Conservation (phyloP, 2,797 vertebrate species). For the Molossus molossus region DNA sequence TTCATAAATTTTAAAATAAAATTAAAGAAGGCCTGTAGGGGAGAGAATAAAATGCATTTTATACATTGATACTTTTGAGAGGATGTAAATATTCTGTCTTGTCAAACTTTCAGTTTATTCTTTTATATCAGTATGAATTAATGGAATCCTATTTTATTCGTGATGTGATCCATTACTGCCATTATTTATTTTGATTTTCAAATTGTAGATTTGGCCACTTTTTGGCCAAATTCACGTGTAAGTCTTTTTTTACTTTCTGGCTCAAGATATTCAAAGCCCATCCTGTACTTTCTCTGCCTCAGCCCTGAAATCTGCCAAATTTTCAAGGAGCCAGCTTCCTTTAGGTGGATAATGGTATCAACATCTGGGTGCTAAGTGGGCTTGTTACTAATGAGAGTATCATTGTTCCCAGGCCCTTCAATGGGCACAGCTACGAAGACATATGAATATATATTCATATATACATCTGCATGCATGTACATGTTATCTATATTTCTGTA, state of each 20-base stretch:
- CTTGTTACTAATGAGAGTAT: background rate
- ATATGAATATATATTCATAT: background rate
- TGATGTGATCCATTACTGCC: background rate
- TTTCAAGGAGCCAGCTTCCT: constrained; percentile 21
- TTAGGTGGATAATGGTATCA: background rate
- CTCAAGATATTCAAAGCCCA: background rate
- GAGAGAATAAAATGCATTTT: constrained; percentile 55
- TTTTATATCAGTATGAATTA: background rate
- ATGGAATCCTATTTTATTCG: constrained; percentile 45
- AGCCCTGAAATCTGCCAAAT: background rate
- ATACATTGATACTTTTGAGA: background rate
- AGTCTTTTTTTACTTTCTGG: constrained; percentile 51
- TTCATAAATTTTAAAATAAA: constrained; percentile 25
- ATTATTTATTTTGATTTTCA: constrained; percentile 52
- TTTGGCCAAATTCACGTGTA: background rate
- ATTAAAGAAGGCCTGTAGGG: background rate
- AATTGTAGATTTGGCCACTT: background rate
- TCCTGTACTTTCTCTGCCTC: background rate
- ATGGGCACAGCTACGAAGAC: background rate
- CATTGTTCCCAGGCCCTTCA: background rate
- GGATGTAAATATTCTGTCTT: constrained; percentile 15
- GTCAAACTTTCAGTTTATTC: constrained; percentile 46
- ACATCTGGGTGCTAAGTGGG: background rate
- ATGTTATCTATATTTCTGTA: constrained; percentile 5
- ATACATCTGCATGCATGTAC: background rate